Conservation (phyloP, 1,140 invertebrate species). For the Diabrotica virgifera region DNA sequence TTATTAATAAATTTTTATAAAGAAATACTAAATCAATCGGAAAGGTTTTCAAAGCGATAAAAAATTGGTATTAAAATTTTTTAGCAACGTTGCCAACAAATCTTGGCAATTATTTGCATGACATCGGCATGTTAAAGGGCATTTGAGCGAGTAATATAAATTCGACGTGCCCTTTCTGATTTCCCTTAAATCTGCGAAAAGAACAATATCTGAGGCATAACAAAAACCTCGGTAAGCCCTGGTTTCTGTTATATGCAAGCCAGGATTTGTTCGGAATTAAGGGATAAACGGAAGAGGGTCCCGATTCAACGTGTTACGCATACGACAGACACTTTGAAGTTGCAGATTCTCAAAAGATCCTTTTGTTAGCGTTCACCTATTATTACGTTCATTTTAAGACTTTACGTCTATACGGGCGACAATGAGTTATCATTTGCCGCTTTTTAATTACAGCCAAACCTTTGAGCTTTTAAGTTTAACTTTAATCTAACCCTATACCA, state of each 20-base stretch:
- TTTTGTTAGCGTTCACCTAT: conserved; percentile 50
- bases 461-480: conserved; percentile 36
- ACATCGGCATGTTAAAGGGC: neutral
- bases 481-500: conserved; percentile 29
- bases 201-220: conserved; percentile 40
- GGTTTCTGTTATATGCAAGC: conserved; percentile 39
- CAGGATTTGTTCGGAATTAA: conserved; percentile 46
- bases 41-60: too few relatives aligned
- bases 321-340: conserved; percentile 45
- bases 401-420: conserved; percentile 42
- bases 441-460: conserved; percentile 48
- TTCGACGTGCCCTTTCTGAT: conserved; percentile 27
- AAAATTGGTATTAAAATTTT: too few relatives aligned
- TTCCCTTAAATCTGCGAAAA: conserved; percentile 40
- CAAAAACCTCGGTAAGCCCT: conserved; percentile 41
- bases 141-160: conserved; percentile 29
- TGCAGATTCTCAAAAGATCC: conserved; percentile 42
- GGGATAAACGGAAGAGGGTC: conserved; percentile 44
- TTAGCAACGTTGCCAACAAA: neutral
- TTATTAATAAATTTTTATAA: too few relatives aligned
- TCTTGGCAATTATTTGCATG: neutral
- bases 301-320: conserved; percentile 40
- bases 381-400: conserved; percentile 48
- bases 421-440: conserved; percentile 46
- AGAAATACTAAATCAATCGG: too few relatives aligned